These are phyloP conservation scores for Chalcis sispes DNA, from an alignment of 2,888 invertebrate genomes.

Conservation along the genomic window DNA sequence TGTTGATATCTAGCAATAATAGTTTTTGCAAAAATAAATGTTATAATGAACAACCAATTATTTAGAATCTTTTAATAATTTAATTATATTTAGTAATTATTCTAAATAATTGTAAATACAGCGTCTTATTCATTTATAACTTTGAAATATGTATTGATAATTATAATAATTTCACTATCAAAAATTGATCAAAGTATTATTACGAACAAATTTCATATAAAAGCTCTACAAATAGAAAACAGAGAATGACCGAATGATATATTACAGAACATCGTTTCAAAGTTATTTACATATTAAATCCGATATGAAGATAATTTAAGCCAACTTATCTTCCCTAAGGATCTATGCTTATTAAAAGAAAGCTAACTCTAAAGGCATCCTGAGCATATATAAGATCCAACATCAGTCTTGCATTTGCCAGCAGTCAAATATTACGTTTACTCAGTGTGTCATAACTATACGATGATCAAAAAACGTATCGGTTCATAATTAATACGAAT, in stretches of 20 bases:
- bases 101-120: too few species aligned
- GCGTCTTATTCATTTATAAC: too few species aligned
- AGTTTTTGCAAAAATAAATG: too few species aligned
- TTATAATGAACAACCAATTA: too few species aligned
- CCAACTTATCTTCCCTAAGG: slow-evolving; percentile 6
- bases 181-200: too few species aligned
- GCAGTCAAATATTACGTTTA: not conserved
- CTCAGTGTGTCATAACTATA: not conserved
- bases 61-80: too few species aligned
- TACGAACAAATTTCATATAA: too few species aligned
- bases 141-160: too few species aligned
- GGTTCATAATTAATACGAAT: not conserved
- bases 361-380: not conserved
- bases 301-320: slow-evolving; percentile 28
- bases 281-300: slow-evolving; percentile 8
- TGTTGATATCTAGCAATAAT: too few species aligned
- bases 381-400: slow-evolving; percentile 16
- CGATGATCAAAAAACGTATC: not conserved
- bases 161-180: too few species aligned
- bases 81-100: too few species aligned
- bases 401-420: not conserved
- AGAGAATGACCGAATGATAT: not conserved
- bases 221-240: too few species aligned
- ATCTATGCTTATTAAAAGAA: slow-evolving; percentile 28
- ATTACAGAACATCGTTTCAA: not conserved